Evolutionary conservation across 2,797 vertebrate genomes (phyloP).

Genomic region (Hippocampus kuda): DNA sequence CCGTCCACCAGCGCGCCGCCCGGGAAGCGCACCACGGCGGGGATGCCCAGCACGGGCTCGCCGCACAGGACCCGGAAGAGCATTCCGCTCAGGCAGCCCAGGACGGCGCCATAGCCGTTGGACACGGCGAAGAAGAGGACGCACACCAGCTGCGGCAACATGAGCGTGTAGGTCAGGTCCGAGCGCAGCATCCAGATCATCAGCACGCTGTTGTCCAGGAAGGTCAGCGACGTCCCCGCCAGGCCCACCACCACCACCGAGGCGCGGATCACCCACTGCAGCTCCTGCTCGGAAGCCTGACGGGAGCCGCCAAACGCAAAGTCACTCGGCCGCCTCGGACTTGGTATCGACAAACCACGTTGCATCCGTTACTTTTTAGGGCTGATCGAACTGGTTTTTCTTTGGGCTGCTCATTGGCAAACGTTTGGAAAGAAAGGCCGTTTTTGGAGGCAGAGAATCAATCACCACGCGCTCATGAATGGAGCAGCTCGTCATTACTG

Average conservation of each 20-base stretch:
- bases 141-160: slow-evolving; percentile 71
- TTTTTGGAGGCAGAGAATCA: too few species aligned
- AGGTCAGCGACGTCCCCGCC: slow-evolving; percentile 57
- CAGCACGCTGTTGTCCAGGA: slow-evolving; percentile 58
- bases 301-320: background rate
- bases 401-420: too few species aligned
- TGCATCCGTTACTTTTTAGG: too few species aligned
- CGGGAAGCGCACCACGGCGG: slow-evolving; percentile 54
- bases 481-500: too few species aligned
- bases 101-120: slow-evolving; percentile 59
- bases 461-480: too few species aligned
- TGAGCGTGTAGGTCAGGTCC: slow-evolving; percentile 67
- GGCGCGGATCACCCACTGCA: slow-evolving; percentile 63
- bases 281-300: slow-evolving; percentile 64
- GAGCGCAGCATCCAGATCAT: slow-evolving; percentile 69
- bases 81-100: slow-evolving; percentile 40
- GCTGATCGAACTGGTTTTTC: too few species aligned
- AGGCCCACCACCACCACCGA: slow-evolving; percentile 62
- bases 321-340: too few species aligned
- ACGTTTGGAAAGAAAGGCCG: too few species aligned
- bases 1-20: slow-evolving; percentile 50
- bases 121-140: slow-evolving; percentile 63
- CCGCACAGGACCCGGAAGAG: slow-evolving; percentile 44
- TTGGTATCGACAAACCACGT: too few species aligned
- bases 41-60: slow-evolving; percentile 52